A percentile compares a stretch with the other conserved stretches of the same genome.
phyloP scores from a whole-genome alignment of 2,113 vertebrate genomes.

The Chrysemys picta region DNA sequence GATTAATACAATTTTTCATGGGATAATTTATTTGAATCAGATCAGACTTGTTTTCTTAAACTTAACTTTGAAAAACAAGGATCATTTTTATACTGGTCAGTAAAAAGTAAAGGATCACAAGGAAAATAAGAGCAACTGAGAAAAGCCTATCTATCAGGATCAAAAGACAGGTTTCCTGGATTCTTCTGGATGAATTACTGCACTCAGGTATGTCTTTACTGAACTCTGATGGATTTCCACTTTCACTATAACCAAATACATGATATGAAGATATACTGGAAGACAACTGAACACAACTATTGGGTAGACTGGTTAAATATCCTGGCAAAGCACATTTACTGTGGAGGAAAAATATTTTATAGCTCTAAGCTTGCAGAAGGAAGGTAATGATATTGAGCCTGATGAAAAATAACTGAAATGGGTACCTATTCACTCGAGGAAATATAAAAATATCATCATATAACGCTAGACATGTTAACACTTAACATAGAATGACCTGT shows the following conservation, averaged over 20 bases:
- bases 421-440: not conserved
- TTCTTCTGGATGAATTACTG: not conserved
- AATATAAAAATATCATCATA: not conserved
- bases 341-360: not conserved
- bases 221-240: not conserved
- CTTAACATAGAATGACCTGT: not conserved
- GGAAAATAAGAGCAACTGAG: not conserved
- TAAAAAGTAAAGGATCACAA: not conserved
- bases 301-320: not conserved
- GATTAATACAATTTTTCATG: not conserved
- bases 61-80: not conserved
- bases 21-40: not conserved
- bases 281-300: not conserved
- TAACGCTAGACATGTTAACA: not conserved
- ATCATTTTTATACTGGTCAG: accelerated
- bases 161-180: not conserved
- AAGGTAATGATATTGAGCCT: not conserved
- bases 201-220: accelerated
- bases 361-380: not conserved
- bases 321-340: not conserved
- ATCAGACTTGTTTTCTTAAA: not conserved
- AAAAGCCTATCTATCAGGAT: not conserved
- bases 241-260: not conserved
- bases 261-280: not conserved
- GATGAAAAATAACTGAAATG: not conserved